Evolutionary conservation across 2,888 invertebrate species (phyloP).

Genomic region (Plemyria rubiginata): DNA sequence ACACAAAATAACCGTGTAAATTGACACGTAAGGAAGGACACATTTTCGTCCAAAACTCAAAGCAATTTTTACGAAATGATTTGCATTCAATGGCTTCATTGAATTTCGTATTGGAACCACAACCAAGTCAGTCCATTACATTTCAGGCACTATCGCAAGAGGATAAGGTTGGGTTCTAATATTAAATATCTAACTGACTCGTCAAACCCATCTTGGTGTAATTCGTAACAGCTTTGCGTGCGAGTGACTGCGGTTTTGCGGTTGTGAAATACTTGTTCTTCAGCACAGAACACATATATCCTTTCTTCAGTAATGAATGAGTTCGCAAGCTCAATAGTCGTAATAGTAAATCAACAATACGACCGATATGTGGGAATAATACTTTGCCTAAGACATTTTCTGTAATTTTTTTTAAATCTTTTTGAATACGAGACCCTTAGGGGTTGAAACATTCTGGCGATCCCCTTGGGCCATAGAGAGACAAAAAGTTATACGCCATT

Average conservation of each 20-base stretch:
- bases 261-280: too few species aligned
- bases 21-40: conserved; percentile 35
- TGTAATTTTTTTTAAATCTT: too few species aligned
- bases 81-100: conserved; percentile 67
- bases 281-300: too few species aligned
- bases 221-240: conserved; percentile 22
- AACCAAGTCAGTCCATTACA: conserved; percentile 1
- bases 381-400: too few species aligned
- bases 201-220: conserved; percentile 13
- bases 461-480: too few species aligned
- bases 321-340: too few species aligned
- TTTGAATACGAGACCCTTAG: too few species aligned
- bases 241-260: not conserved
- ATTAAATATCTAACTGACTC: conserved; percentile 25
- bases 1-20: conserved; percentile 10
- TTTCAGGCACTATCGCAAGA: conserved; percentile 5
- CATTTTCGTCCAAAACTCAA: conserved; percentile 39
- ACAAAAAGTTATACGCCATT: too few species aligned
- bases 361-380: too few species aligned
- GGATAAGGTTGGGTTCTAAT: conserved; percentile 43
- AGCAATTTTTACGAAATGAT: conserved; percentile 48
- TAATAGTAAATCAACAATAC: too few species aligned
- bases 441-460: too few species aligned
- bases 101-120: conserved; percentile 30
- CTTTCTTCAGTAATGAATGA: too few species aligned